These are phyloP conservation scores for Avahi laniger DNA, from an alignment of 2,797 vertebrate species.

Conservation along the genomic window DNA sequence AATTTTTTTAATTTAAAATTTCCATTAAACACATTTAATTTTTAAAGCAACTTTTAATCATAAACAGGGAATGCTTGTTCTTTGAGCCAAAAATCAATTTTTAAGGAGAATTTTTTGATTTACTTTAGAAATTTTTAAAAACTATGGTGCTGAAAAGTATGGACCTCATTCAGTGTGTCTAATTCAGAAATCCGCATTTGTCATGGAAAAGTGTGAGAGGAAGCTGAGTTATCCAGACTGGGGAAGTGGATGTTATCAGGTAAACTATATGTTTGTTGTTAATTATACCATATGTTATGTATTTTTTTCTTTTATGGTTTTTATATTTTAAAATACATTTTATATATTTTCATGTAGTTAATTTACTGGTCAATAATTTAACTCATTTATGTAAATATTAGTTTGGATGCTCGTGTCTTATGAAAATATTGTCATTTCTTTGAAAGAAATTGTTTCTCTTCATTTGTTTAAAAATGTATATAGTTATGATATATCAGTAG, in stretches of 20 bases:
- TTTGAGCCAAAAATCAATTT: not conserved
- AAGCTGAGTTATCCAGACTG: conserved; percentile 96
- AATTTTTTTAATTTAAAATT: not conserved
- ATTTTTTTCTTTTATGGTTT: not conserved
- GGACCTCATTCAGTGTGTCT: conserved; percentile 94
- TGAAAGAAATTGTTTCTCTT: conserved; percentile 1
- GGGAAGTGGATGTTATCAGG: conserved; percentile 98
- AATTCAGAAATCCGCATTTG: conserved; percentile 94
- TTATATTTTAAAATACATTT: conserved; percentile 29
- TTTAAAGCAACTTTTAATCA: conserved; percentile 27
- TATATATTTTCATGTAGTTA: not conserved
- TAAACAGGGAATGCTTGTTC: not conserved
- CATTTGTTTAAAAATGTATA: conserved; percentile 19
- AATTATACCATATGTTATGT: not conserved
- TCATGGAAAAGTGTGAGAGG: conserved; percentile 95
- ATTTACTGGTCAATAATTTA: not conserved
- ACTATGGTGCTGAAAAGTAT: conserved; percentile 96
- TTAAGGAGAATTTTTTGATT: conserved; percentile 59
- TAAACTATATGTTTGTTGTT: conserved; percentile 67
- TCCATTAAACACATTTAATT: conserved; percentile 23
- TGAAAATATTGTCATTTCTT: conserved; percentile 41
- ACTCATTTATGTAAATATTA: conserved; percentile 29
- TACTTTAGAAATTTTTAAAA: conserved; percentile 92
- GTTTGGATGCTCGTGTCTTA: conserved; percentile 11
- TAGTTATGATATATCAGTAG: not conserved